These are phyloP conservation scores for Drosophila barbarae DNA, from an alignment of 2,888 invertebrate genomes.

Conservation along the genomic window DNA sequence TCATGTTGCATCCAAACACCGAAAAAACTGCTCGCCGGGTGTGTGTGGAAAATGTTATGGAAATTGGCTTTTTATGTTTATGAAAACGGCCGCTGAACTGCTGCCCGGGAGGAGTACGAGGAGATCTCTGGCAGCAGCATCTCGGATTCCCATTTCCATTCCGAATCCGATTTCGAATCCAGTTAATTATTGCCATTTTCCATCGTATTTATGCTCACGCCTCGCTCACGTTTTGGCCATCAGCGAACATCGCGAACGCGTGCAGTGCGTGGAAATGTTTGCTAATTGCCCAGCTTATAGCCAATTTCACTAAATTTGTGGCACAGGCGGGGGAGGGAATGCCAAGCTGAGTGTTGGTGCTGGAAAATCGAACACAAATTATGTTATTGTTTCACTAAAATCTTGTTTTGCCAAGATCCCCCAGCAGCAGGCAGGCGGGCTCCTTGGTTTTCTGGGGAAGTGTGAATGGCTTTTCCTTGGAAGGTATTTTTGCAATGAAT, in stretches of 20 bases:
- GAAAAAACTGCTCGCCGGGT: conserved; percentile 4
- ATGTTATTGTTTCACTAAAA: conserved; percentile 38
- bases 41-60: conserved; percentile 67
- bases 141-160: conserved; percentile 36
- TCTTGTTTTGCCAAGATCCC: conserved; percentile 28
- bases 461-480: conserved; percentile 6
- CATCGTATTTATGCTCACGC: conserved; percentile 72
- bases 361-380: conserved; percentile 26
- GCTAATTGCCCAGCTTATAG: conserved; percentile 53
- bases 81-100: conserved; percentile 59
- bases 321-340: background rate
- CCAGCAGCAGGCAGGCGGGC: background rate
- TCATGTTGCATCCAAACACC: conserved; percentile 54
- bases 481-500: background rate
- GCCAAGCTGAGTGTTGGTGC: background rate
- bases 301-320: conserved; percentile 63
- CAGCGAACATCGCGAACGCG: conserved; percentile 40
- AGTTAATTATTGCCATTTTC: conserved; percentile 71
- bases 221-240: conserved; percentile 71
- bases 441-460: conserved; percentile 15
- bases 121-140: conserved; percentile 3
- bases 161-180: conserved; percentile 29
- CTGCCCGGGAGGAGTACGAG: conserved; percentile 5
- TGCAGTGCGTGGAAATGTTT: conserved; percentile 68
- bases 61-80: conserved; percentile 76